phyloP scores from a whole-genome alignment of 2,888 invertebrate species.

The Acrobasis suavella region DNA sequence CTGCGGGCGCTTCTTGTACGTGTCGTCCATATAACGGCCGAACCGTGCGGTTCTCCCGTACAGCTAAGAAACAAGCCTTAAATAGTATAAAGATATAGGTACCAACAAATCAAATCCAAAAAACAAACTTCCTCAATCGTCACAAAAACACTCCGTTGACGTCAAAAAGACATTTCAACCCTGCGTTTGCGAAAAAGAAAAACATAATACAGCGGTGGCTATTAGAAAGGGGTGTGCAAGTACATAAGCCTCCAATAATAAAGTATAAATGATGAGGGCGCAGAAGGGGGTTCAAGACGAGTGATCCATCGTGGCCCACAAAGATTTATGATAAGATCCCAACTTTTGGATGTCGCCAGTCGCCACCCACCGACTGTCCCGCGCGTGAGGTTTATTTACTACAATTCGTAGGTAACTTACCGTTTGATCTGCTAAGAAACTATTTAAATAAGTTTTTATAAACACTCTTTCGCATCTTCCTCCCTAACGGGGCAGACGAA shows the following conservation, averaged over 20 bases:
- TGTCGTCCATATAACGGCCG: too few relatives aligned
- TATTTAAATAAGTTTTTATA: too few relatives aligned
- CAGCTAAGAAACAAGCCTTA: too few relatives aligned
- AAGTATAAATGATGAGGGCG: slow-evolving; percentile 59
- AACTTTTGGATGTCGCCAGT: slow-evolving; percentile 64
- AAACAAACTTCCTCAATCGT: slow-evolving; percentile 4
- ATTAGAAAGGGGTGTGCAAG: slow-evolving; percentile 45
- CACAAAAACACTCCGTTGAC: slow-evolving; percentile 4
- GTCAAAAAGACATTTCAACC: slow-evolving; percentile 12
- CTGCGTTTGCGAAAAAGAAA: slow-evolving; percentile 24
- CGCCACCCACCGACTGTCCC: slow-evolving; percentile 52
- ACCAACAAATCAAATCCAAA: too few relatives aligned
- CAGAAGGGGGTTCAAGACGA: slow-evolving; percentile 40
- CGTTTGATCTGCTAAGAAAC: not conserved
- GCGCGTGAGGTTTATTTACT: slow-evolving; percentile 23
- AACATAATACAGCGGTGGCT: slow-evolving; percentile 22
- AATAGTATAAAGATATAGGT: too few relatives aligned
- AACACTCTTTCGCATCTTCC: too few relatives aligned
- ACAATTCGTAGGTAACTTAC: slow-evolving; percentile 17
- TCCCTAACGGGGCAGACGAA: too few relatives aligned
- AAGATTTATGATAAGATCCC: slow-evolving; percentile 67
- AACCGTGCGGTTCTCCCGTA: too few relatives aligned
- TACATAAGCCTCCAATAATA: slow-evolving; percentile 59
- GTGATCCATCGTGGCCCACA: slow-evolving; percentile 54
- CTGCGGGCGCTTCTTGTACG: too few relatives aligned